phyloP scores from a whole-genome alignment of 2,113 vertebrate species.

The Ophthalmolycus amberensis region DNA sequence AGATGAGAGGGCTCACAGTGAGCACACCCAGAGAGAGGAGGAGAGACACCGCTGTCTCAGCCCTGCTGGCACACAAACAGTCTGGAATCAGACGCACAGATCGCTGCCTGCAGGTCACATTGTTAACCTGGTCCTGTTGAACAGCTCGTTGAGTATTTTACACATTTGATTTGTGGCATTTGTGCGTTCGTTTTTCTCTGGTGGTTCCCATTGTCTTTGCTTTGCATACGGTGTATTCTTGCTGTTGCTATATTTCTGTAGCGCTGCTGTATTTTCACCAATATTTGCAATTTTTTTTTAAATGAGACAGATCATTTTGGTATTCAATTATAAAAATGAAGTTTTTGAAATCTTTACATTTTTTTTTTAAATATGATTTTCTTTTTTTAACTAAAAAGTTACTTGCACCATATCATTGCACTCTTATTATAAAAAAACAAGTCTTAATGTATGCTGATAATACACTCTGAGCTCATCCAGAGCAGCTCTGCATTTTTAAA shows the following conservation, averaged over 20 bases:
- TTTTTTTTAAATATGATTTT: background rate
- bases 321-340: background rate
- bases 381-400: background rate
- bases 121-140: background rate
- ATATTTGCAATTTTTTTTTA: background rate
- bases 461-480: background rate
- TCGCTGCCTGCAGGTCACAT: conserved; percentile 18
- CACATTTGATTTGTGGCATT: background rate
- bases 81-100: conserved; percentile 10
- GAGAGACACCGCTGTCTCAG: conserved; percentile 7
- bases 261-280: background rate
- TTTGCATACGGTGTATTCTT: background rate
- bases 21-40: conserved; percentile 61
- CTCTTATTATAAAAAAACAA: background rate
- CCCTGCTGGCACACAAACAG: conserved; percentile 18
- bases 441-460: background rate
- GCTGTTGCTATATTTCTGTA: background rate
- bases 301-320: background rate
- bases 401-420: background rate
- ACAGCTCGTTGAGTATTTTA: background rate
- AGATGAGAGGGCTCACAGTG: conserved; percentile 75
- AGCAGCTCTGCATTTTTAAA: background rate
- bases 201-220: background rate
- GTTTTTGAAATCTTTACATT: background rate
- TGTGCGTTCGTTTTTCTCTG: background rate